Conservation (phyloP, 2,888 invertebrate species). For the Platypus cylindrus region DNA sequence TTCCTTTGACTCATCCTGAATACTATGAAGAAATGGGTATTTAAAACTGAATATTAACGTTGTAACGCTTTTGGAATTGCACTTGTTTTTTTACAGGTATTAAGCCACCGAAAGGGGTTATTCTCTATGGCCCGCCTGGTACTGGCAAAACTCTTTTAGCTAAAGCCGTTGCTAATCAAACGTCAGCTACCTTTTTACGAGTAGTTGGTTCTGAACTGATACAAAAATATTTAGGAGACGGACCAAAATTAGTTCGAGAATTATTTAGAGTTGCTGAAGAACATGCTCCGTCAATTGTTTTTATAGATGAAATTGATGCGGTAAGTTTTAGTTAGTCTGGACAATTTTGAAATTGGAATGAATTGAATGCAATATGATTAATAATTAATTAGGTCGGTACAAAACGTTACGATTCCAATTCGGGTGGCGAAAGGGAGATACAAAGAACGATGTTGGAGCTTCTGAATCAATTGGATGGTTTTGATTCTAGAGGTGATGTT, state of each 20-base stretch:
- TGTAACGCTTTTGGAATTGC: constrained; percentile 2
- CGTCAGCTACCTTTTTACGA: constrained; percentile 94
- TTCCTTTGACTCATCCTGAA: constrained; percentile 97
- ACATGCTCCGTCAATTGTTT: constrained; percentile 98
- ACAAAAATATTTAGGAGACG: constrained; percentile 97
- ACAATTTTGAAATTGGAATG: too few relatives aligned
- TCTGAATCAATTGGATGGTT: constrained; percentile 95
- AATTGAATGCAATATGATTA: background rate
- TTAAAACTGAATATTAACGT: constrained; percentile 1
- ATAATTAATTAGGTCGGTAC: constrained; percentile 48
- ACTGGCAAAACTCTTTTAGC: constrained; percentile 97
- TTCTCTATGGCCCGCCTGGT: constrained; percentile 94
- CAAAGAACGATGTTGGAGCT: constrained; percentile 99
- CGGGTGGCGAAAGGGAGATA: constrained; percentile 98
- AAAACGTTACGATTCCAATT: constrained; percentile 97
- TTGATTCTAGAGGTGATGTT: constrained; percentile 92
- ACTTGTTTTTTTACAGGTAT: constrained; percentile 43
- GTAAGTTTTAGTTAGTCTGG: constrained; percentile 43
- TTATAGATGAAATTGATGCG: constrained; percentile 99
- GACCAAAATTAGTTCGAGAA: constrained; percentile 95
- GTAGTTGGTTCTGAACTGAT: constrained; percentile 99
- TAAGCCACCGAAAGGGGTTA: constrained; percentile 98
- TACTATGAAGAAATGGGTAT: constrained; percentile 99
- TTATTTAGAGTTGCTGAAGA: constrained; percentile 98
- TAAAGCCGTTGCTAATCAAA: constrained; percentile 99